These are phyloP conservation scores for Omphaloscelis lunosa DNA, from an alignment of 2,888 invertebrate species.

Conservation along the genomic window DNA sequence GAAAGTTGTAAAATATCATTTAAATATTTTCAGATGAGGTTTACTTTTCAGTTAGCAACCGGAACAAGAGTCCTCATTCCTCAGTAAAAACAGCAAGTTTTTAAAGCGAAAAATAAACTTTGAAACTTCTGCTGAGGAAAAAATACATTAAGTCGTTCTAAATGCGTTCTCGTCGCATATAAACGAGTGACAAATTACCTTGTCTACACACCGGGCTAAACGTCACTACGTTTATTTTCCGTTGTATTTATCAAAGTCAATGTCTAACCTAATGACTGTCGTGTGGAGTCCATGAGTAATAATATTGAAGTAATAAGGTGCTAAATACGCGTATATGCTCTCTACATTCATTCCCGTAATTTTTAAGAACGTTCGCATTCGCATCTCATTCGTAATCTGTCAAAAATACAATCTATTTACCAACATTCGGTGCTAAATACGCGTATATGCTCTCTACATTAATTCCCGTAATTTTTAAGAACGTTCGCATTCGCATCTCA, in stretches of 20 bases:
- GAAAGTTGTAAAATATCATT: not conserved
- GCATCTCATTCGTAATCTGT: too few relatives aligned
- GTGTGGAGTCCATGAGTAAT: not conserved
- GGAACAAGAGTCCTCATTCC: constrained; percentile 30
- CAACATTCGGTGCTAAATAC: too few relatives aligned
- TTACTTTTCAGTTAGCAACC: not conserved
- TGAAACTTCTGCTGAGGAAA: not conserved
- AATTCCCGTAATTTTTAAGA: too few relatives aligned
- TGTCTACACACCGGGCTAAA: constrained; percentile 15
- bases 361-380: too few relatives aligned
- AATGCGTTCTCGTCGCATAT: constrained; percentile 31
- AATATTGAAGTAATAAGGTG: not conserved
- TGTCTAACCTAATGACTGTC: constrained; percentile 28
- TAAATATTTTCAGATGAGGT: not conserved
- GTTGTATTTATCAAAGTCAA: constrained; percentile 38
- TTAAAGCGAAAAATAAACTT: constrained; percentile 1
- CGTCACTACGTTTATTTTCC: constrained; percentile 25
- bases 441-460: too few relatives aligned
- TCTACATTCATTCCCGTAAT: too few relatives aligned
- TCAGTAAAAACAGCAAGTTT: constrained; percentile 1
- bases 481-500: too few relatives aligned
- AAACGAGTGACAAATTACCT: constrained; percentile 52
- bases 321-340: too few relatives aligned
- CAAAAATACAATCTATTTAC: too few relatives aligned
- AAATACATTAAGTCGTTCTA: constrained; percentile 26